Conservation (phyloP, 2,888 invertebrate genomes). For the Cantharis lateralis region DNA sequence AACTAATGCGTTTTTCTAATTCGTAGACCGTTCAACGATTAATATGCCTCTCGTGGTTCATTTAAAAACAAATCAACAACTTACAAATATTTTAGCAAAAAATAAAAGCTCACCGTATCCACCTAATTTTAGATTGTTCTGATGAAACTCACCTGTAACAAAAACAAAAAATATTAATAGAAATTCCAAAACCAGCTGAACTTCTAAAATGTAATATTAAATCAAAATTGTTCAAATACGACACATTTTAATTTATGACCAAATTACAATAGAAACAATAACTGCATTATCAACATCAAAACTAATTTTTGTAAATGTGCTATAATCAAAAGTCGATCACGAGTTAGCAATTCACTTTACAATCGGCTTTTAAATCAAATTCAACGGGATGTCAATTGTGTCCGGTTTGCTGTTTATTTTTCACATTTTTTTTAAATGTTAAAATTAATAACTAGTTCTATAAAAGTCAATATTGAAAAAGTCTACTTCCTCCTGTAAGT, state of each 20-base stretch:
- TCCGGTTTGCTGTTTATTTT: not conserved
- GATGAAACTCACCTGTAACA: not conserved
- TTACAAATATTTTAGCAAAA: not conserved
- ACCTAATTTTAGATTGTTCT: not conserved
- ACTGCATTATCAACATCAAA: not conserved
- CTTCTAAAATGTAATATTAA: not conserved
- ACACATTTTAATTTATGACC: not conserved
- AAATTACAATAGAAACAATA: not conserved
- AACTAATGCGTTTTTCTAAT: not conserved
- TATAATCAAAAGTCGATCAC: not conserved
- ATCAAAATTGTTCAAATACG: not conserved
- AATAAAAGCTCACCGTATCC: not conserved
- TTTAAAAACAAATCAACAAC: not conserved
- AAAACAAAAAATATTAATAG: not conserved
- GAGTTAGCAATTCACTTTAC: not conserved
- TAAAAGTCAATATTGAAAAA: not conserved
- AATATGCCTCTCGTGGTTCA: not conserved
- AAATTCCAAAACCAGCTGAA: not conserved
- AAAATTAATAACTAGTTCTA: not conserved
- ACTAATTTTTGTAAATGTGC: not conserved
- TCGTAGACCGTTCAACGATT: not conserved
- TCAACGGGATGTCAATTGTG: not conserved
- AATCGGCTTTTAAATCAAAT: not conserved
- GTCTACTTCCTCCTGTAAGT: not conserved
- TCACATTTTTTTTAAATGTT: not conserved